These are phyloP conservation scores for Noctua fimbriata DNA, from an alignment of 2,888 invertebrate genomes.

Conservation along the genomic window DNA sequence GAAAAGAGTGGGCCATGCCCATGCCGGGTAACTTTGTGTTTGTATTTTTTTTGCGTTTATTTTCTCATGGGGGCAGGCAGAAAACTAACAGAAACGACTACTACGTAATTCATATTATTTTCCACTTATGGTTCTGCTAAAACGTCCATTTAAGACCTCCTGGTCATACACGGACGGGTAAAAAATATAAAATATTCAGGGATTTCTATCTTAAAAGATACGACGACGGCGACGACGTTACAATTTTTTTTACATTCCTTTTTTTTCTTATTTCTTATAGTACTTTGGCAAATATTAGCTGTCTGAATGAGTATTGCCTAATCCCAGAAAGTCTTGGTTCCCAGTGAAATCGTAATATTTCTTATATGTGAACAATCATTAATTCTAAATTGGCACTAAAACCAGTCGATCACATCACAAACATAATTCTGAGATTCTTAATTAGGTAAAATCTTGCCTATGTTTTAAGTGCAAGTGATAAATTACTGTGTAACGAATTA, in stretches of 20 bases:
- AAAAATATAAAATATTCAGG: background rate
- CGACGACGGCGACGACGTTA: too few relatives aligned
- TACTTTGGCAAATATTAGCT: background rate
- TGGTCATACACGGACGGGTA: background rate
- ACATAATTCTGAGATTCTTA: conserved; percentile 23
- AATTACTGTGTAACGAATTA: conserved; percentile 23
- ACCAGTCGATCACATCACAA: conserved; percentile 3
- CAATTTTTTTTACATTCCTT: background rate
- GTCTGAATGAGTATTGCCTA: background rate
- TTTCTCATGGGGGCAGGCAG: too few relatives aligned
- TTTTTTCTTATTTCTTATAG: background rate
- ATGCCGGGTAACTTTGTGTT: conserved; percentile 12
- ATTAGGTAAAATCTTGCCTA: conserved; percentile 25
- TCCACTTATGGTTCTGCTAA: too few relatives aligned
- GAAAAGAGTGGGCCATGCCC: background rate
- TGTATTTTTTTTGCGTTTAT: background rate
- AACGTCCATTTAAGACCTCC: too few relatives aligned
- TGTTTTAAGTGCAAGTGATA: conserved; percentile 40
- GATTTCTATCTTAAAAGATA: background rate
- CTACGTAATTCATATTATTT: too few relatives aligned
- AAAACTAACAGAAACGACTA: too few relatives aligned
- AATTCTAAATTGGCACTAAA: conserved; percentile 26
- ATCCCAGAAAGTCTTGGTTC: background rate
- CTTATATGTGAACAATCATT: background rate
- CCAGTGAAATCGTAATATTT: background rate